phyloP scores from a whole-genome alignment of 1,140 invertebrate species.

The Drosophila bifasciata region DNA sequence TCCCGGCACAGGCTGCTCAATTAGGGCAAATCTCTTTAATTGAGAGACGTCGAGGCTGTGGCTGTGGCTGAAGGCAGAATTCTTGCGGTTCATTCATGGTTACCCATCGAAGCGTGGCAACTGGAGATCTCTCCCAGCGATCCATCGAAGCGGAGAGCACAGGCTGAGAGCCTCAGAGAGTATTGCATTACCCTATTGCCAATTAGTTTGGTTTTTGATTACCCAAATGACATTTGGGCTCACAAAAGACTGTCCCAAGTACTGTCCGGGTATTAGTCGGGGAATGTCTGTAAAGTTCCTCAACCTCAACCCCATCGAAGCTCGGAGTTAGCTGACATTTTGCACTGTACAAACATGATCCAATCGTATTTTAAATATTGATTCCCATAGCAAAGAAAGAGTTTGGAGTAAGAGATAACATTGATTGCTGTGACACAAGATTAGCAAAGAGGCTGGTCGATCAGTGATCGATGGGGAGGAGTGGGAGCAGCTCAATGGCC shows the following conservation, averaged over 20 bases:
- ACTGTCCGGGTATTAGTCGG: no score
- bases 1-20: constrained; percentile 61
- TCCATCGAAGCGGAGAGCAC: background rate
- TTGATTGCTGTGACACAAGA: constrained; percentile 23
- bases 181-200: constrained; percentile 71
- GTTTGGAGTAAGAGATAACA: background rate
- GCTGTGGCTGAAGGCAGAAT: constrained; percentile 8
- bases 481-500: constrained; percentile 26
- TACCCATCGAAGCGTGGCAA: constrained; percentile 36
- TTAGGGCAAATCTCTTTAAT: constrained; percentile 76
- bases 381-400: background rate
- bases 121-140: constrained; percentile 19
- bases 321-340: no score
- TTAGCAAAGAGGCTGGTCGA: background rate
- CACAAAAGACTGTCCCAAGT: background rate
- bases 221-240: constrained; percentile 54
- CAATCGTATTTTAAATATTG: no score
- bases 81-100: constrained; percentile 43
- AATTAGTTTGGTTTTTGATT: constrained; percentile 76
- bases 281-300: no score
- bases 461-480: constrained; percentile 16
- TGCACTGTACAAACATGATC: no score
- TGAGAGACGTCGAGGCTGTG: constrained; percentile 37
- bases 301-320: no score
- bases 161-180: background rate